Percentiles rank a stretch among this genome's conserved stretches.
These are phyloP conservation scores for Diadophis punctatus DNA, from an alignment of 2,113 vertebrate genomes.

Conservation along the genomic window DNA sequence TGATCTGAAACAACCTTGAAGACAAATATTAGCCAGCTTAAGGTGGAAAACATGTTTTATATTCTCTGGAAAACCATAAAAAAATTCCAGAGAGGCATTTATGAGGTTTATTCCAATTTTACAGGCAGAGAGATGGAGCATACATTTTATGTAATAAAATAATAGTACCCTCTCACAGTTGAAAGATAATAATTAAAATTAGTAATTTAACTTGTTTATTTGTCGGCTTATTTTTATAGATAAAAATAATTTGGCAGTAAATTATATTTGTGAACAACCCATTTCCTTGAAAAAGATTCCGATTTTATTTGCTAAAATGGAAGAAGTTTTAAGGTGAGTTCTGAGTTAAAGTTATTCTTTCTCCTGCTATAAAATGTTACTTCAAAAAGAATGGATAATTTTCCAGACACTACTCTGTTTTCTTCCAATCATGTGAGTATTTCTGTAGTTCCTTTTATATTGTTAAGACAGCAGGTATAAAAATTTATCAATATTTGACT, in stretches of 20 bases:
- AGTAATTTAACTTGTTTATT: background rate
- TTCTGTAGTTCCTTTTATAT: background rate
- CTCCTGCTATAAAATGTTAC: background rate
- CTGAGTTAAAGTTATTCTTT: background rate
- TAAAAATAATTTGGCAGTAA: conserved; percentile 28
- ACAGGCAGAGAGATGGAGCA: background rate
- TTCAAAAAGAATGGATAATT: background rate
- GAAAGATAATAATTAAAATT: background rate
- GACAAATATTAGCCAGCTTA: background rate
- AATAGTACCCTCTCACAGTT: background rate
- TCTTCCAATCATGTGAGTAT: background rate
- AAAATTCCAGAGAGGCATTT: background rate
- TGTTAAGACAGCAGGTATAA: background rate
- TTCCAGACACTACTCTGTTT: background rate
- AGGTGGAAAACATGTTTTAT: background rate
- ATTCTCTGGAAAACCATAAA: background rate
- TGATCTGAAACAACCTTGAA: background rate
- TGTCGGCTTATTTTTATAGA: conserved; percentile 32
- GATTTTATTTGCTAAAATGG: conserved; percentile 32
- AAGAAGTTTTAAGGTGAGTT: conserved; percentile 58
- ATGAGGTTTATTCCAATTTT: background rate
- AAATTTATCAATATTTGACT: background rate
- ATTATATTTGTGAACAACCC: conserved; percentile 43
- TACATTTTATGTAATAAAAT: background rate
- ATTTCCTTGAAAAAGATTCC: conserved; percentile 22